A percentile compares a stretch with the other conserved stretches of the same genome.
Evolutionary conservation across 2,797 vertebrate genomes (phyloP).

Genomic region (Sorex maritimensis): DNA sequence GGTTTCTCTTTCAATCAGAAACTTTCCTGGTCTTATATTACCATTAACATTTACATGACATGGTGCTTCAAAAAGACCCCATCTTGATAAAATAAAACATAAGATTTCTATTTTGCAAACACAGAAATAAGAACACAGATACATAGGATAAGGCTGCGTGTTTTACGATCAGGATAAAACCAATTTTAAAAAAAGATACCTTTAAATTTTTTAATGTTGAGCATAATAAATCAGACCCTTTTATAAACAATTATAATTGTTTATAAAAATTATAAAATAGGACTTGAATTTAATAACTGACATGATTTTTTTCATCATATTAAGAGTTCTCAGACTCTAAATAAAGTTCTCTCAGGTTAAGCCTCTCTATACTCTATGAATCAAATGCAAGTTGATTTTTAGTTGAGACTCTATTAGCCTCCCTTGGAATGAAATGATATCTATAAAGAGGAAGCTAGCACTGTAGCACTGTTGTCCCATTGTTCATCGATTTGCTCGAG

Average conservation of each 20-base stretch:
- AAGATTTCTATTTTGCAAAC: constrained; percentile 43
- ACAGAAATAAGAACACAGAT: constrained; percentile 6
- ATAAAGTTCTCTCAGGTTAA: constrained; percentile 39
- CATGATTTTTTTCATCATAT: constrained; percentile 38
- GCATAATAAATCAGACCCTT: constrained; percentile 22
- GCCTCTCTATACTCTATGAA: not conserved
- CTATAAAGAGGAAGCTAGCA: not conserved
- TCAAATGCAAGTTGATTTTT: constrained; percentile 48
- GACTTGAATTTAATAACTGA: constrained; percentile 46
- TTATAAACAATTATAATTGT: not conserved
- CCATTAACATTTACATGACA: constrained; percentile 54
- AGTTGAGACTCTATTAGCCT: not conserved
- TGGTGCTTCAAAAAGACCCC: not conserved
- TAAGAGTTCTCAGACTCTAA: not conserved
- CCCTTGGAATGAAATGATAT: constrained; percentile 41
- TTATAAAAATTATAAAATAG: constrained; percentile 14
- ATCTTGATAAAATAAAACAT: constrained; percentile 17
- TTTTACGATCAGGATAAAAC: not conserved
- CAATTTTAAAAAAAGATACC: constrained; percentile 4
- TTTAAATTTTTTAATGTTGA: constrained; percentile 25
- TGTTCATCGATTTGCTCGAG: too few relatives aligned
- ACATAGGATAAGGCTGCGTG: not conserved
- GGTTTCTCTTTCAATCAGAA: constrained; percentile 67
- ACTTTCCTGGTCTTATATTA: not conserved
- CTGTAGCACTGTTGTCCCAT: too few relatives aligned